Evolutionary conservation across 2,888 invertebrate species (phyloP), one percentile per base, ranked within the genome.

Genomic region (Aporophyla lueneburgensis): DNA sequence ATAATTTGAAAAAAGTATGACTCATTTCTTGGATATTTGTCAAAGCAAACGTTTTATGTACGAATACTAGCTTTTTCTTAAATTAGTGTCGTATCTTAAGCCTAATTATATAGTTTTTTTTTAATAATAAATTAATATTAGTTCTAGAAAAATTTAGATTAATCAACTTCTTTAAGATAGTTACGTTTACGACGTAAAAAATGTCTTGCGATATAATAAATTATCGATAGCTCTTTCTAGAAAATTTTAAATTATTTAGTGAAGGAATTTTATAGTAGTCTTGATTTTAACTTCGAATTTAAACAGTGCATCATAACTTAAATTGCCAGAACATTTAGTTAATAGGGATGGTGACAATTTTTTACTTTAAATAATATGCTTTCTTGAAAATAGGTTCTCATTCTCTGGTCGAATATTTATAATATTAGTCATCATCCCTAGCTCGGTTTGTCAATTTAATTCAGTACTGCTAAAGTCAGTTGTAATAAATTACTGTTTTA

Each of bases 201-300:
- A 24, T 51, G 58, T 67, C 40, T 67, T 67, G 40, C 16, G 49
- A 49, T 2, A 33, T 70, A 68, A 24, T 49, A n/a, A 33, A 46
- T 16, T 16, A 33, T 33, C 7, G 49, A 49, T 49, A 49, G 49
- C 49, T 51, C 5, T 19, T 5, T 19, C 5, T 5, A 51, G 16
- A 46, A 46, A 46, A 46, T 19, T 21, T n/a, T 56, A 56, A 12
- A 33, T 33, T 33, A 33, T 4, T 43, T 16, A 59, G 40, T 24
- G 7, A 43, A 61, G 24, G 2, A n/a, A 43, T 62, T 68, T 68
- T 24, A 24, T 21, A 24, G 2, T 9, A 14, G 9, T 33, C 43
- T 24, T 2, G 2, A 16, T 71, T 24, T 71, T 21, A 53, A 40
- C 9, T 14, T 71, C 21, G 6, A 16, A 53, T 70, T 70, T 53